Evolutionary conservation across 2,113 vertebrate genomes (phyloP), one percentile per base, ranked within the genome.

Genomic region (Lophius piscatorius): DNA sequence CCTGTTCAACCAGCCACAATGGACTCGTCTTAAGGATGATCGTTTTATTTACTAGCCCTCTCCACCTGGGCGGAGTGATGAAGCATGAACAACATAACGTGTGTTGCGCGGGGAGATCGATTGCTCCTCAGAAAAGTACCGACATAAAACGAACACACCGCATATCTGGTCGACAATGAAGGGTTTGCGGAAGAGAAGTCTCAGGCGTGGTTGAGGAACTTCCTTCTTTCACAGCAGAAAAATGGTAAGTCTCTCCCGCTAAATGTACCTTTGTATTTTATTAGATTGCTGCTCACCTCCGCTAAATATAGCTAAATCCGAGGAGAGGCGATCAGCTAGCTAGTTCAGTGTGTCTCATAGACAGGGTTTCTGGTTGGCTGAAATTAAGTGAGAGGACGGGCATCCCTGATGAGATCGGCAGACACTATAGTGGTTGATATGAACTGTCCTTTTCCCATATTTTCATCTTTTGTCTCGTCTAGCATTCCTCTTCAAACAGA

Each of bases 151-250:
- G 14, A 80, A 21, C 63, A 45, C 42, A 44, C 58, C 61, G 2
- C 34, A 5, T 50, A 9, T 55, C 39, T 57, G 9, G 23, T 14
- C 17, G 33, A 44, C 41, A 16, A 71, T 78, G 77, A 67, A 75
- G 72, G 74, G 76, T 87, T 81, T 80, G 81, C 87, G 84, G 87
- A 88, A 89, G 87, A 77, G 48, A 68, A 83, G 85, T 83, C 44
- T 49, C 82, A 91, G 91, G 91, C 90, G 91, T 90, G 91, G 89
- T 89, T 79, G 78, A 78, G 60, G 63, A 83, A 90, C 90, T 92
- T 91, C 91, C 90, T 89, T 81, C 87, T 91, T 91, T 49, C 63
- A 75, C 81, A 61, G 75, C 76, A 54, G 62, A 76, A 88, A 89
- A 87, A 92, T 92, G 91, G 91, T 92, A 80, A 88, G 88, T 61